Evolutionary conservation across 2,888 invertebrate species (phyloP).

Genomic region (Drosophila differens): DNA sequence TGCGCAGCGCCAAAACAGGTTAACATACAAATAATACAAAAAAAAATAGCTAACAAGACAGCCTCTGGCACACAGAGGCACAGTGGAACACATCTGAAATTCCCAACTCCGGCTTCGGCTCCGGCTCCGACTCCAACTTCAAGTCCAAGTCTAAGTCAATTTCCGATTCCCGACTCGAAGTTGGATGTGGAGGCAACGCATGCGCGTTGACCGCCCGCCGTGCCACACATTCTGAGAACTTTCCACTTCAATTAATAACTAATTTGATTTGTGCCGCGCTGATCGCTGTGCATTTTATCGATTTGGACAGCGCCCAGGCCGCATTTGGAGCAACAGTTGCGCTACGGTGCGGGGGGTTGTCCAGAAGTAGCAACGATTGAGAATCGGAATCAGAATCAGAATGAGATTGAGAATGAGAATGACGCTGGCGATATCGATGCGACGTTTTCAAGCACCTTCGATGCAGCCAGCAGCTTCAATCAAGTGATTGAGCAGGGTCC

Average conservation of each 20-base stretch:
- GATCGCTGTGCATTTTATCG: slow-evolving; percentile 78
- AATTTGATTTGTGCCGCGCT: slow-evolving; percentile 80
- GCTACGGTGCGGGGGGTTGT: slow-evolving; percentile 10
- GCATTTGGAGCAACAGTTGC: slow-evolving; percentile 61
- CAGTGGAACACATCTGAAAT: background rate
- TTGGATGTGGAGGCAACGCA: slow-evolving; percentile 53
- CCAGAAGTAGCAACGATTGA: slow-evolving; percentile 13
- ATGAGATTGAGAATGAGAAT: slow-evolving; percentile 6
- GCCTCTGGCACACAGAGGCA: slow-evolving; percentile 25
- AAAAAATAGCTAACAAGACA: slow-evolving; percentile 70
- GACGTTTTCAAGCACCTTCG: slow-evolving; percentile 70
- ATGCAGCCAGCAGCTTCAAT: slow-evolving; percentile 51
- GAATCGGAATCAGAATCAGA: background rate
- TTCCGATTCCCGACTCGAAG: slow-evolving; percentile 5
- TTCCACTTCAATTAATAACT: slow-evolving; percentile 81
- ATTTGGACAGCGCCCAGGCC: slow-evolving; percentile 71
- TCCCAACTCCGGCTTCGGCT: background rate
- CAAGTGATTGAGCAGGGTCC: slow-evolving; percentile 74
- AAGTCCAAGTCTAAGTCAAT: background rate
- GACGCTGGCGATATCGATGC: slow-evolving; percentile 57
- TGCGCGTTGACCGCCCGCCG: slow-evolving; percentile 80
- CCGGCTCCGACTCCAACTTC: background rate
- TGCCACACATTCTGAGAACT: slow-evolving; percentile 80
- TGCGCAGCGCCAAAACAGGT: slow-evolving; percentile 62
- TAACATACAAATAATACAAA: slow-evolving; percentile 38